phyloP scores from a whole-genome alignment of 2,888 invertebrate genomes.

The Sturmia bella region DNA sequence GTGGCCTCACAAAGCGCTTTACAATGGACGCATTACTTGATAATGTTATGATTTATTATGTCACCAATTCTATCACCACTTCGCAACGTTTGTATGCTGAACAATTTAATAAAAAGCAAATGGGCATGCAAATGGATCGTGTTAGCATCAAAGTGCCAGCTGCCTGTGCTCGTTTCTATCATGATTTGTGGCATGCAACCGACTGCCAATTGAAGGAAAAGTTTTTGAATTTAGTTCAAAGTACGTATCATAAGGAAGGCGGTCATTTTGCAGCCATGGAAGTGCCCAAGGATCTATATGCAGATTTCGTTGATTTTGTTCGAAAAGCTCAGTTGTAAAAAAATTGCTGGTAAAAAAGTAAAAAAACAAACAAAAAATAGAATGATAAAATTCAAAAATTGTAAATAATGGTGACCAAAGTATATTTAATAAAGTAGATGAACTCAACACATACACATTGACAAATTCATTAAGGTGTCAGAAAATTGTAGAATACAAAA shows the following conservation, averaged over 20 bases:
- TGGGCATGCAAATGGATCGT: conserved; percentile 78
- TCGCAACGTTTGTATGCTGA: conserved; percentile 89
- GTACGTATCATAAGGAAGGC: conserved; percentile 85
- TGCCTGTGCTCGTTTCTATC: conserved; percentile 87
- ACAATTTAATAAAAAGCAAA: conserved; percentile 76
- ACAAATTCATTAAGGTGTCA: too few relatives aligned
- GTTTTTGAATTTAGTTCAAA: conserved; percentile 86
- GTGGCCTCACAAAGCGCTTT: conserved; percentile 85
- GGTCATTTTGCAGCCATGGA: conserved; percentile 95
- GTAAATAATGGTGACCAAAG: too few relatives aligned
- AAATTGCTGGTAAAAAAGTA: background rate
- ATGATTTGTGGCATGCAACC: conserved; percentile 86
- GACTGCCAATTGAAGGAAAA: conserved; percentile 84
- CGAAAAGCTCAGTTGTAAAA: conserved; percentile 75
- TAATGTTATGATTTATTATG: conserved; percentile 92
- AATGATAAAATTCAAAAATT: background rate
- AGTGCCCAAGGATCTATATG: conserved; percentile 86
- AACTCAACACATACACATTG: too few relatives aligned
- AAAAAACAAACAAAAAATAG: conserved; percentile 14
- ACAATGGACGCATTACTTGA: conserved; percentile 84
- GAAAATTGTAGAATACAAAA: too few relatives aligned
- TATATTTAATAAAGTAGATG: too few relatives aligned
- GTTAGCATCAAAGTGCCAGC: conserved; percentile 86
- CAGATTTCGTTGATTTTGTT: conserved; percentile 86
- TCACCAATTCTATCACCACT: conserved; percentile 87